Evolutionary conservation across 2,797 vertebrate species (phyloP), one percentile per base, ranked within the genome.

Genomic region (Brachyrhaphis roseni): DNA sequence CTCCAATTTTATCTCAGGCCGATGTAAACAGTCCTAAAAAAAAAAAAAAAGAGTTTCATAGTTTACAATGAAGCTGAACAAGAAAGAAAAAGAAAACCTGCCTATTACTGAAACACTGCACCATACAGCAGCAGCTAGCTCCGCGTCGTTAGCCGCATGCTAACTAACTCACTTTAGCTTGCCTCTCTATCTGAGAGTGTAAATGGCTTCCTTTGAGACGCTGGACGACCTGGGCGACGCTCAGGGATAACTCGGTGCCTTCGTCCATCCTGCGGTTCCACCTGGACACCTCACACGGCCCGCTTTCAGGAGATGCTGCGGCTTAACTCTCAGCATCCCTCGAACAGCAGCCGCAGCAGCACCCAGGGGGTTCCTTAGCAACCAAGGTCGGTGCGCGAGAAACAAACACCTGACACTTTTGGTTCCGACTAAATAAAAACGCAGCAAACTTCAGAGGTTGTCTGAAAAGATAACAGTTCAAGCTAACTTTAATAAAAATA

Each of bases 151-250:
- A 91, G 92, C 93, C 77, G 13, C 86, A 88, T 86, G 91, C 91
- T 92, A 89, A 82, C 77, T 41, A 5, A 93, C 98, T 98, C 92
- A 98, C 98, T 96, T 97, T 97, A 87, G 98, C 98, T 92, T 98
- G 97, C 75, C 96, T 96, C 94, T 99, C 98, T 92, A 99, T 93
- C 93, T 98, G 97, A 0, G 97, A 96, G 92, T 99, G 97, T 75
- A 99, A 90, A 84, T 94, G 95, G 79, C 96, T 97, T 89, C 96
- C 97, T 83, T 95, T 97, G 81, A 99, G 96, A 81, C 97, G 97
- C 89, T 97, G 97, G n/a, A 98, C 97, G 64, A 99, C 94, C 55
- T 97, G 97, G 12, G 97, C 96, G 82, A 98, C 97, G 73, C 94
- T 95, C 91, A 97, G 90, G 0, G 98, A 98, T 26, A 99, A 87